Percentiles rank a stretch among this genome's conserved stretches.
These are phyloP conservation scores for Hexactinellida sp. DNA, from an alignment of 37 sponge, comb jelly and placozoan species.

Conservation along the genomic window DNA sequence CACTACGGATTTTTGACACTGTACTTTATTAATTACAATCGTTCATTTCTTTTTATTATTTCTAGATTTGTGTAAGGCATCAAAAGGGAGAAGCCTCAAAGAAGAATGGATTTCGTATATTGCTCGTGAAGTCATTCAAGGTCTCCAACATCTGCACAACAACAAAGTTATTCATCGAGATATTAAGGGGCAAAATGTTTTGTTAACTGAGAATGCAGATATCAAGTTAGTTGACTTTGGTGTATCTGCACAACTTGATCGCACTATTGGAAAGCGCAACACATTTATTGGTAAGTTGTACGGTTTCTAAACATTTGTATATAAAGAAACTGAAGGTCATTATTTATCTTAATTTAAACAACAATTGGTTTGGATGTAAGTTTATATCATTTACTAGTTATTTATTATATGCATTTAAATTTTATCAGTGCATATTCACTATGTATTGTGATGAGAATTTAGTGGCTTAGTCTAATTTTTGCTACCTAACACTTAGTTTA, in stretches of 20 bases:
- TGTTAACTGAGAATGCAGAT: constrained; percentile 95
- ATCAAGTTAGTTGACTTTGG: constrained; percentile 97
- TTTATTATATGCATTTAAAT: no score
- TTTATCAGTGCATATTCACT: no score
- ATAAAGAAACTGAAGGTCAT: neutral
- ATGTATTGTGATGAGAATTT: no score
- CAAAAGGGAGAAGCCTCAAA: constrained; percentile 60
- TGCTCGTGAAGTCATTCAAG: constrained; percentile 71
- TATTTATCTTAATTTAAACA: no score
- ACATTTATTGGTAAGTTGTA: constrained; percentile 85
- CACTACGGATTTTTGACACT: no score
- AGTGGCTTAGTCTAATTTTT: no score
- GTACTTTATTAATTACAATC: no score
- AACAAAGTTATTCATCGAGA: constrained; percentile 94
- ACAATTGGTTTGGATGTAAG: no score
- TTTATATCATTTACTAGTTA: no score
- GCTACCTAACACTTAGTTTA: no score
- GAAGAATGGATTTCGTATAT: constrained; percentile 96
- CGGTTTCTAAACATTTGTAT: neutral
- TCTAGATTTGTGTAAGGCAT: constrained; percentile 29
- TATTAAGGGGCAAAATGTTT: constrained; percentile 95
- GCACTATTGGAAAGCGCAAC: constrained; percentile 92
- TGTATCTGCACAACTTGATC: constrained; percentile 89
- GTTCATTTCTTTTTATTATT: no score
- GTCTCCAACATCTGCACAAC: constrained; percentile 83